Evolutionary conservation across 1,140 invertebrate species (phyloP), one percentile per base, ranked within the genome.

Genomic region (Drosophila persimilis): DNA sequence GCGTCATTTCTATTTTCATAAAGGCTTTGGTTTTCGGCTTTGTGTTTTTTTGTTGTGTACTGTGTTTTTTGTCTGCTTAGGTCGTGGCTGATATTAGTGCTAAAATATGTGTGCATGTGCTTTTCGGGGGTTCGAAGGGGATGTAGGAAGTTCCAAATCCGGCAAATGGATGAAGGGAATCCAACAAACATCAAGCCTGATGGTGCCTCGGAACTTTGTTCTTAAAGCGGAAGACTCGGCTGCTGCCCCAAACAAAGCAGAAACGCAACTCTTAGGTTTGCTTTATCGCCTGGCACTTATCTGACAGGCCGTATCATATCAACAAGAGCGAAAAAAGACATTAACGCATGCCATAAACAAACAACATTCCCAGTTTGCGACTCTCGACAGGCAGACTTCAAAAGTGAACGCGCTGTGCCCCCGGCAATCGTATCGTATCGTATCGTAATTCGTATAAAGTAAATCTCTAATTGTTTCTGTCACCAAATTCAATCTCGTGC

Each of bases 1-100:
- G 56, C 81, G 81, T 86, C 83, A 86, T 88, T 86, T 86, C 81
- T 86, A 86, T 86, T 86, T 86, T 72, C 64, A 81, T 71, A 59
- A 77, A 86, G 83, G 73, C 77, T 78, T 73, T 73, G 17, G 51
- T 55, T n/a, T 71, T 72, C 15, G 41, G 48, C 35, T 53, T 60
- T 65, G n/a, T 73, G 11, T 57, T 17, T 51, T 39, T 9, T 35
- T 45, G 24, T 35, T 29, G 17, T 53, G 45, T 31, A 24, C 24
- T 11, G 17, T 62, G 70, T 62, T 77, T 56, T 64, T 55, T 75
- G 63, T 83, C 20, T 20, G 72, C 53, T 53, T 71, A 52, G 63
- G 73, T 47, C 79, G 61, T 54, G 44, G 63, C 51, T 86, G 74
- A 77, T 86, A 71, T 51, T 44, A 66, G 43, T 60, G 58, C 48